Conservation (phyloP, 1,140 invertebrate genomes). For the Aphis gossypii region DNA sequence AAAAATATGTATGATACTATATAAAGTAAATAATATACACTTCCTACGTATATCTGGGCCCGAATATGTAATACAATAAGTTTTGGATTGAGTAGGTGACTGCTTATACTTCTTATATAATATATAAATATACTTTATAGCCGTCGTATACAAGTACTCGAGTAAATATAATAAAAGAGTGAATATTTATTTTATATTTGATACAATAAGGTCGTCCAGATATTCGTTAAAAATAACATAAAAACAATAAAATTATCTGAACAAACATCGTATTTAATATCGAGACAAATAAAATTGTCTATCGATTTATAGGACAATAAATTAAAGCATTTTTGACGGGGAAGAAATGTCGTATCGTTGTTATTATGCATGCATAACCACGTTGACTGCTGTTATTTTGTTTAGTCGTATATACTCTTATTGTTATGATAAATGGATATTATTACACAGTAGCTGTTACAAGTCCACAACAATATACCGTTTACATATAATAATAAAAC, state of each 20-base stretch:
- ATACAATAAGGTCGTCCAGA: background rate
- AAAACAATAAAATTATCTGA: background rate
- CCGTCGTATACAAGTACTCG: background rate
- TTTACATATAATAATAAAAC: background rate
- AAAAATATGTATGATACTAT: background rate
- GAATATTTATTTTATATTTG: background rate
- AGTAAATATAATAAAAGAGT: background rate
- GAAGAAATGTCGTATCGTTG: background rate
- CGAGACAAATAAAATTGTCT: background rate
- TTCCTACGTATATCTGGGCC: background rate
- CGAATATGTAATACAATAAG: background rate
- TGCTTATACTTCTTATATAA: background rate
- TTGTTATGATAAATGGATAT: slow-evolving; percentile 1
- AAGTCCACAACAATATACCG: too few species aligned
- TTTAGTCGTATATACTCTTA: background rate
- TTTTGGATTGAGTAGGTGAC: background rate
- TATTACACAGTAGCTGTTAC: background rate
- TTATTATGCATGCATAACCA: background rate
- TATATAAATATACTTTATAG: background rate
- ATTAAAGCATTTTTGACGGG: background rate
- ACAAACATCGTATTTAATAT: background rate
- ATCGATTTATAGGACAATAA: background rate
- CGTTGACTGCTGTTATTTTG: background rate
- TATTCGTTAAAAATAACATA: background rate
- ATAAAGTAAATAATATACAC: background rate